Evolutionary conservation across 2,888 invertebrate genomes (phyloP), one percentile per base, ranked within the genome.

Genomic region (Cryptocheilus praepositus): DNA sequence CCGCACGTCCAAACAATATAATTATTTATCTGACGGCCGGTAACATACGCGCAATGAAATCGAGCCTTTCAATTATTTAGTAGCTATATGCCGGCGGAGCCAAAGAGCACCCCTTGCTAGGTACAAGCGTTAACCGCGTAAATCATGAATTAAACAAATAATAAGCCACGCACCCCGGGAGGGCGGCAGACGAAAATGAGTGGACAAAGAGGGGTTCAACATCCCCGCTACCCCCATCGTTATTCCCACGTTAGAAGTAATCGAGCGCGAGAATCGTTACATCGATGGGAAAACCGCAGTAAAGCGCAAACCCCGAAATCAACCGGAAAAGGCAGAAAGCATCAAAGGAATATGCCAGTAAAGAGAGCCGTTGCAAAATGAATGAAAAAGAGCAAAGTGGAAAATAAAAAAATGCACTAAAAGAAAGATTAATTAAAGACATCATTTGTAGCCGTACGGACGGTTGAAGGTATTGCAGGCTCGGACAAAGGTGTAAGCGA

Each of bases 41-140:
- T 16, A 44, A 43, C 44, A 16, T 8, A 19, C 43, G 36, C 54
- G 56, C 43, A 43, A 43, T 43, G 36, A 56, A 56, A 56, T 21
- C 56, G 56, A 56, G 43, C 36, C 56, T 19, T 56, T 56, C 56
- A 56, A 56, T 56, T 56, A 56, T 56, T 44, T 56, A 56, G 22
- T 18, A 21, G 54, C 16, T 49, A 49, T 43, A 21, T 21, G 36
- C 56, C 56, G 44, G 13, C 36, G 36, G 8, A 11, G 4, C 36
- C 36, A 36, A 7, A n/a, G 49, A 49, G 49, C 18, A 1, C 49
- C 49, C 18, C 18, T n/a, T 2, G 49, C 49, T 16, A 1, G n/a
- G 49, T 11, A 11, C 45, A 15, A 58, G 19, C 16, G 46, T 45
- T 46, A 58, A 58, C 21, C 45, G 44, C 57, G 57, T 58, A 58